A percentile compares a stretch with the other conserved stretches of the same genome.
These are phyloP conservation scores for Apodemia hepburni DNA, from an alignment of 2,888 invertebrate genomes.

Conservation along the genomic window DNA sequence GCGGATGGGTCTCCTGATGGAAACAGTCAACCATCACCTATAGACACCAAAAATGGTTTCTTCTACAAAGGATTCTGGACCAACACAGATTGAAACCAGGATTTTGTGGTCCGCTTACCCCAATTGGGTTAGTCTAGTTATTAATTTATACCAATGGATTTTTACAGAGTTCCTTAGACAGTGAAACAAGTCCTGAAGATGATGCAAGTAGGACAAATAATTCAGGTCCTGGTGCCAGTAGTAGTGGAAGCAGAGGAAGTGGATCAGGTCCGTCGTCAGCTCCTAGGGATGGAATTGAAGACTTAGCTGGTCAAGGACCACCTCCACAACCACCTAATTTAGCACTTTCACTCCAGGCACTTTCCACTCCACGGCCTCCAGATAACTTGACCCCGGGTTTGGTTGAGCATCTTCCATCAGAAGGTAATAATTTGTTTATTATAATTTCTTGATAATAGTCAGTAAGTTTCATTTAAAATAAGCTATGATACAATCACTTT, in stretches of 20 bases:
- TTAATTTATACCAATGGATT: conserved; percentile 23
- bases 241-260: conserved; percentile 47
- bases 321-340: conserved; percentile 77
- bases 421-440: conserved; percentile 67
- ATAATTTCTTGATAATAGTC: too few species aligned
- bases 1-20: too few species aligned
- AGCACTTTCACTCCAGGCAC: conserved; percentile 80
- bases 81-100: too few species aligned
- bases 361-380: conserved; percentile 80
- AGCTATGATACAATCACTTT: too few species aligned
- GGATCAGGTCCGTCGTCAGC: conserved; percentile 35
- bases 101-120: too few species aligned
- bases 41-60: too few species aligned
- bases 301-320: conserved; percentile 46
- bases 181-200: conserved; percentile 71
- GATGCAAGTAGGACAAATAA: conserved; percentile 60
- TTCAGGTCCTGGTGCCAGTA: conserved; percentile 54
- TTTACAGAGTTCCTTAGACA: conserved; percentile 61
- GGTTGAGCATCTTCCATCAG: conserved; percentile 86
- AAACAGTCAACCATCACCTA: too few species aligned
- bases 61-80: too few species aligned
- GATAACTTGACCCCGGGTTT: conserved; percentile 82
- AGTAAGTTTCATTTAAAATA: too few species aligned
- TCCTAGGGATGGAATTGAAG: conserved; percentile 36
- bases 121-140: not conserved